phyloP scores from a whole-genome alignment of 2,113 vertebrate genomes.

The Tor tambroides region DNA sequence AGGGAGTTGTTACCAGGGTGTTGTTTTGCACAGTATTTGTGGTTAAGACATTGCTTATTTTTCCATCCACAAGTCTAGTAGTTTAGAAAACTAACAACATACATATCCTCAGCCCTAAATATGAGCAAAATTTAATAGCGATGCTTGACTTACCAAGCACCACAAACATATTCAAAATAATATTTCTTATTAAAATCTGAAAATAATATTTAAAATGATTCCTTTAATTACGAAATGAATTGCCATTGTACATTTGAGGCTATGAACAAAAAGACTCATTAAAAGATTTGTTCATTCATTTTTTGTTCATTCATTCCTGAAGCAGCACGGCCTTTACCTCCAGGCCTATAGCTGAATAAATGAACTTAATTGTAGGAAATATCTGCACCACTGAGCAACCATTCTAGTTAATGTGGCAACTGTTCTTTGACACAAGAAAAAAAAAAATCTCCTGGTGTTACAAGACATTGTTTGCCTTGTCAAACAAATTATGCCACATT shows the following conservation, averaged over 20 bases:
- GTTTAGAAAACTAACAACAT: not conserved
- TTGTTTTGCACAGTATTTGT: not conserved
- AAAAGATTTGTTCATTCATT: constrained; percentile 13
- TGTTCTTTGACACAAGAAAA: constrained; percentile 31
- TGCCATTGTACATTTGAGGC: not conserved
- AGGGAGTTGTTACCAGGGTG: not conserved
- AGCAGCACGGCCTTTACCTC: constrained; percentile 60
- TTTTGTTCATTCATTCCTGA: constrained; percentile 20
- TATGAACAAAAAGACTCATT: not conserved
- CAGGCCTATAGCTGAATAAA: constrained; percentile 69
- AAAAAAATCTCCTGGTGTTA: not conserved
- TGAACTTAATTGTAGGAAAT: constrained; percentile 70
- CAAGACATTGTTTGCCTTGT: constrained; percentile 24
- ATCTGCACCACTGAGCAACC: constrained; percentile 69
- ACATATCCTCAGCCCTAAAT: not conserved
- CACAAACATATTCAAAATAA: not conserved
- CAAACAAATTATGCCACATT: constrained; percentile 19
- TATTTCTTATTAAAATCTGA: not conserved
- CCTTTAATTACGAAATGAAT: constrained; percentile 1
- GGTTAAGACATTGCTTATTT: too few species aligned
- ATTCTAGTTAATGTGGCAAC: constrained; percentile 66
- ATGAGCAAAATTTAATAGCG: not conserved
- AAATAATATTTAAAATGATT: not conserved
- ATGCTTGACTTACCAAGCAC: not conserved
- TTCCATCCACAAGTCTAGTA: not conserved